phyloP scores from a whole-genome alignment of 2,888 invertebrate species.

The Gandaritis pyraliata region DNA sequence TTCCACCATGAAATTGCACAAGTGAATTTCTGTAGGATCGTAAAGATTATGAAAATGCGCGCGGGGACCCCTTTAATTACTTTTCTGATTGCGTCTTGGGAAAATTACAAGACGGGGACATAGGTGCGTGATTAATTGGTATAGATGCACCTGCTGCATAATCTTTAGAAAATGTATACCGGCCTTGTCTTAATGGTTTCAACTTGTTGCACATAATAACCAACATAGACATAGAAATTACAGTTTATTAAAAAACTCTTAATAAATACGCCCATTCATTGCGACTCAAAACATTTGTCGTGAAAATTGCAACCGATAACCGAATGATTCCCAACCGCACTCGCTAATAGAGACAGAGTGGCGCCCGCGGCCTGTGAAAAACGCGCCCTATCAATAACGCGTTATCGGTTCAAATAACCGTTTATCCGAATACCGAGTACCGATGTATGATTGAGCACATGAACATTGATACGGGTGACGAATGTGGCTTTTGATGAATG shows the following conservation, averaged over 20 bases:
- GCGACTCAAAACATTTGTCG: constrained; percentile 20
- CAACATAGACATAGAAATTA: background rate
- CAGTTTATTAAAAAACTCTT: background rate
- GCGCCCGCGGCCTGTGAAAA: constrained; percentile 63
- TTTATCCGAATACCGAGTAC: constrained; percentile 38
- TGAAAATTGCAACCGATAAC: constrained; percentile 31
- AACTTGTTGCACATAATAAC: constrained; percentile 5
- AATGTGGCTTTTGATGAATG: constrained; percentile 38
- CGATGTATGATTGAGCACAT: constrained; percentile 28
- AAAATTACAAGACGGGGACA: constrained; percentile 30
- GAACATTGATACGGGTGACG: constrained; percentile 50
- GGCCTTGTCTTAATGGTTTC: background rate
- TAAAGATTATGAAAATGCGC: constrained; percentile 57
- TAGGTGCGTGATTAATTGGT: constrained; percentile 41
- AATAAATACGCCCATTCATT: background rate
- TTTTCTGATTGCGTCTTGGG: constrained; percentile 41
- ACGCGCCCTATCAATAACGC: constrained; percentile 68
- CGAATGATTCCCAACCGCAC: constrained; percentile 27
- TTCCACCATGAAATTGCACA: constrained; percentile 74
- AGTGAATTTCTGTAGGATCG: constrained; percentile 60
- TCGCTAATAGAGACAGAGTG: constrained; percentile 60
- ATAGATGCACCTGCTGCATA: constrained; percentile 46
- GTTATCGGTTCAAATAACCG: constrained; percentile 35
- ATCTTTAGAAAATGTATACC: background rate
- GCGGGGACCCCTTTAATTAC: constrained; percentile 44